Base-by-base conservation (phyloP, 2,797 vertebrate genomes). In the Thamnophis elegans region DNA sequence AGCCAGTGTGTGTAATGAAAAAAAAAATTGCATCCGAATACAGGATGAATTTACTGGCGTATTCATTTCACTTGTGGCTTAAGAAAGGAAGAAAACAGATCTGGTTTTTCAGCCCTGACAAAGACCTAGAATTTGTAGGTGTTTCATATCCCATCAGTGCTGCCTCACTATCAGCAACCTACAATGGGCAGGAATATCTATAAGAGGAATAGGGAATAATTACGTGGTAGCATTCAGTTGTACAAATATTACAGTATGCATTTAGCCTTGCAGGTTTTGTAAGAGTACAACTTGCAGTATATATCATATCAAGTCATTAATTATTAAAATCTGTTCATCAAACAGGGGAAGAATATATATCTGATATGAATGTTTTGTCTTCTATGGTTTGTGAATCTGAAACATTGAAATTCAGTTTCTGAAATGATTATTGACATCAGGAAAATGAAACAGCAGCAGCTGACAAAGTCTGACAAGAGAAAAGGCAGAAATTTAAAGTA, bases 311-410 rank as follows among this genome's bases (percentile, higher is more conserved):
- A 22, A 54, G 22, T 59, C 1, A n/a, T 94, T 28, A 60, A 6
- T 93, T 95, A 32, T 73, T 5, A 28, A 91, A 2, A 53, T 1
- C 2, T 91, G 11, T 88, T 85, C 89, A 51, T 53, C 22, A 87
- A 11, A 92, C 26, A 82, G 59, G 3, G 36, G 59, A 53, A 28
- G 16, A 62, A 88, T 60, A 87, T 62, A 51, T 62, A 32, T 88
- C 54, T 62, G 25, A 28, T 54, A 25, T 4, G 5, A 60, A 85
- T 62, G 59, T 82, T 62, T 88, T 90, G 54, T 73, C 6, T 94
- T 60, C 47, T 36, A 32, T 5, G 51, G 20, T 12, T 53, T 9
- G 13, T 92, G n/a, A 92, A 93, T 18, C 91, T 92, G 92, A 92
- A 5, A 88, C 32, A 26, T 91, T 60, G 51, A 4, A 90, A 56